Base-by-base conservation (phyloP, 2,797 vertebrate genomes). In the Chlorospingus semifuscus region DNA sequence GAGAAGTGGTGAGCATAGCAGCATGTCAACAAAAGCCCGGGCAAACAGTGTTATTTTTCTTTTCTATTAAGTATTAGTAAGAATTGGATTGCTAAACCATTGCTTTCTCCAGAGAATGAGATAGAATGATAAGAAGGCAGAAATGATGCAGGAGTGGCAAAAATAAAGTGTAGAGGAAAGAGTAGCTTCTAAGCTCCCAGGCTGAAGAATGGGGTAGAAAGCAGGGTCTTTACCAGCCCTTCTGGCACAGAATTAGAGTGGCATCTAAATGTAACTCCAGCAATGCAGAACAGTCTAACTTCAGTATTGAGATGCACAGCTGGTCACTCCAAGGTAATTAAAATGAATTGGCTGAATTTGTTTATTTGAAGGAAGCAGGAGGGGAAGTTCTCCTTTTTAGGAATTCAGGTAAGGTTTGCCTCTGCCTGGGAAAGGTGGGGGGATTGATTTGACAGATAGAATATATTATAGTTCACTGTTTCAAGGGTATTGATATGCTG, bases 391-490 rank as follows among this genome's bases (percentile, higher is more conserved):
- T 64, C 49, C 77, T 82, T 56, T 83, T 91, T 81, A 87, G 81
- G 61, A 77, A 95, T 97, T 95, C 93, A 85, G 61, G 53, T 71
- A 87, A 77, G 44, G 68, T 44, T 87, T 89, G 15, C 15, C 14
- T 90, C 63, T 87, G 83, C 37, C 71, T 57, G 26, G 65, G 61
- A 78, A 85, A 82, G 34, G 39, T 82, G 32, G 2, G 18, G 29
- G n/a, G 15, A 60, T 69, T 83, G 89, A 92, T 83, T 83, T 94
- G 93, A 87, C 78, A 84, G 64, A 90, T 87, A 82, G 83, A 93
- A 93, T 75, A 47, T 42, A 77, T 94, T 78, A 69, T 9, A 85
- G 26, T 41, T 89, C 56, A 52, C 50, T 76, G 32, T 74, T 93
- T 90, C 50, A 55, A 69, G 50, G 34, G 29, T 75, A 42, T 69